A percentile compares a stretch with the other conserved stretches of the same genome.
Conservation (phyloP, 2,113 vertebrate genomes). For the Stigmatopora nigra region DNA sequence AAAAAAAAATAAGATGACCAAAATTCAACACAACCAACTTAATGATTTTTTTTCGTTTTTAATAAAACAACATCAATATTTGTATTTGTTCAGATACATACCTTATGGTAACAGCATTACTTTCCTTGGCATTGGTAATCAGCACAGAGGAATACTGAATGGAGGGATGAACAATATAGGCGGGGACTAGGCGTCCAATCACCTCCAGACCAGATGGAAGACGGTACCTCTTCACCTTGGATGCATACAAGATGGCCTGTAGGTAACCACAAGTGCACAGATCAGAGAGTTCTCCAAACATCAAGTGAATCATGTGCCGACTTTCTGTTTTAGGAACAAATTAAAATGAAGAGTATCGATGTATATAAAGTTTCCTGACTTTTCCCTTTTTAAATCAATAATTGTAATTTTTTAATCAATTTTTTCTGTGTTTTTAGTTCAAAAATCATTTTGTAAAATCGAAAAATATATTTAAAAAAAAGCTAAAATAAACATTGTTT, state of each 20-base stretch:
- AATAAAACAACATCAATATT: no score
- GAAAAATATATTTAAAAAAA: no score
- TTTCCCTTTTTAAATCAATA: no score
- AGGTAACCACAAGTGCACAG: neutral
- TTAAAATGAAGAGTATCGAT: no score
- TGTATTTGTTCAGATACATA: constrained; percentile 24
- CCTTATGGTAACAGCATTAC: constrained; percentile 81
- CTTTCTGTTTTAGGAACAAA: no score
- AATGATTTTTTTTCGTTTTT: no score
- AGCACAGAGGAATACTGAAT: constrained; percentile 80
- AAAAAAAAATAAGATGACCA: neutral
- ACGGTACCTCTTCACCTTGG: constrained; percentile 32
- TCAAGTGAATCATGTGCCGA: neutral
- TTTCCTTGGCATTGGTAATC: constrained; percentile 76
- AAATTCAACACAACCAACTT: no score
- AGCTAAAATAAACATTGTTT: no score
- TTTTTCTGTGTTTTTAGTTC: no score
- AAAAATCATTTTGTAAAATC: no score
- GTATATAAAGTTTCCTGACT: no score
- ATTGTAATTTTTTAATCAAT: no score
- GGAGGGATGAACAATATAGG: constrained; percentile 67
- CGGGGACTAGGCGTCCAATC: constrained; percentile 55
- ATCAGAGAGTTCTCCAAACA: neutral
- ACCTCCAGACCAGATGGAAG: constrained; percentile 41
- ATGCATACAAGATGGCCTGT: constrained; percentile 81